Conservation (phyloP, 2,888 invertebrate species). For the Pseudococcus viburni region DNA sequence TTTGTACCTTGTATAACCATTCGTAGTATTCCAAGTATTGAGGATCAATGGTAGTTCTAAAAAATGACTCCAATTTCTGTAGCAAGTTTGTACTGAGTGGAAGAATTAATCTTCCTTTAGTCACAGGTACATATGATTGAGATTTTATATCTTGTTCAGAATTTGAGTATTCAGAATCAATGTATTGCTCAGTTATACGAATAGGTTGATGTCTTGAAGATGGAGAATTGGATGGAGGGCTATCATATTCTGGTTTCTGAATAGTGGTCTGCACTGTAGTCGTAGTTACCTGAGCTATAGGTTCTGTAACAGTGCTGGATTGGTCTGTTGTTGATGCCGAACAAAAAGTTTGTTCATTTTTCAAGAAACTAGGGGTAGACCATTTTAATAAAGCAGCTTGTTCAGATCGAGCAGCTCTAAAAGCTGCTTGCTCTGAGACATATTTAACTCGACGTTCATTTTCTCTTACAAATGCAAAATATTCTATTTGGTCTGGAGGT, state of each 20-base stretch:
- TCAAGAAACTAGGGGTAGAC: not conserved
- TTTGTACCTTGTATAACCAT: constrained; percentile 15
- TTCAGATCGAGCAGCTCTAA: not conserved
- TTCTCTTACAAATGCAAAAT: not conserved
- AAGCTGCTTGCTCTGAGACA: not conserved
- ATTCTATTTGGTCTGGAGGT: not conserved
- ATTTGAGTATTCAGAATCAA: not conserved
- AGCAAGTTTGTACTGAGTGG: not conserved
- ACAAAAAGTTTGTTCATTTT: not conserved
- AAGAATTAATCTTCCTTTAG: not conserved
- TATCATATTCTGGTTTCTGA: not conserved
- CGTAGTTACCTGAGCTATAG: not conserved
- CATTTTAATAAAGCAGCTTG: not conserved
- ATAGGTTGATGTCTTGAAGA: not conserved
- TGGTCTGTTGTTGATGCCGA: not conserved
- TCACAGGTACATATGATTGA: not conserved
- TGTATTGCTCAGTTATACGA: not conserved
- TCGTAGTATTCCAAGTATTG: not conserved
- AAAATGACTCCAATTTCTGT: not conserved
- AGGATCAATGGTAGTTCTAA: not conserved
- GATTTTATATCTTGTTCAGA: not conserved
- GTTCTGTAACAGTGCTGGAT: not conserved
- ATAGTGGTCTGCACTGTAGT: not conserved
- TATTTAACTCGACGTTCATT: not conserved
- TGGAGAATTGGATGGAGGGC: not conserved